Conservation (phyloP, 2,797 vertebrate genomes). For the Decapterus maruadsi region DNA sequence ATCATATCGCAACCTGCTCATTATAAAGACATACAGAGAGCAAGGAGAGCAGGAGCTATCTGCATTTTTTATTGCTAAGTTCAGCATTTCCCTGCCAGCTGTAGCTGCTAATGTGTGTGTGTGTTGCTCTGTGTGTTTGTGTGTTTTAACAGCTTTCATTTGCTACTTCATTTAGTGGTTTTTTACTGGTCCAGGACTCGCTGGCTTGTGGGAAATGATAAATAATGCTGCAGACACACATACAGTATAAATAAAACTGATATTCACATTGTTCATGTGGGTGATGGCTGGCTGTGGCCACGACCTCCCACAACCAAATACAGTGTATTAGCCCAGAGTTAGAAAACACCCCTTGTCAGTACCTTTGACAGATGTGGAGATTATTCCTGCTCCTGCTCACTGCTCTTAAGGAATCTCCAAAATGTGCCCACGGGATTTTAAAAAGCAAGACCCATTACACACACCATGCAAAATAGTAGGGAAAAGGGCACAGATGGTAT, state of each 20-base stretch:
- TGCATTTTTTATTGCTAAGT: constrained; percentile 80
- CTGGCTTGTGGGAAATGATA: constrained; percentile 49
- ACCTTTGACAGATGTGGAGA: constrained; percentile 9
- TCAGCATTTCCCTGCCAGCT: constrained; percentile 75
- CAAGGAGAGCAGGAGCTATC: constrained; percentile 62
- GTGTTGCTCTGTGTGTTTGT: neutral
- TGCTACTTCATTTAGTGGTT: constrained; percentile 59
- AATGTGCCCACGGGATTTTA: neutral
- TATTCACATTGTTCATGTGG: neutral
- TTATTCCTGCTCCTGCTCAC: neutral
- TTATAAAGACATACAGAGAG: constrained; percentile 70
- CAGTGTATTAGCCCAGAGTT: neutral
- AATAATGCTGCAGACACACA: constrained; percentile 41
- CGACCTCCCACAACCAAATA: constrained; percentile 8
- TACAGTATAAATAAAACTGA: constrained; percentile 29
- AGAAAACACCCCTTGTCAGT: constrained; percentile 8
- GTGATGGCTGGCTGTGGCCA: constrained; percentile 9
- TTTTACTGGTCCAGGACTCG: constrained; percentile 41
- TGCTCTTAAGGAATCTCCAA: neutral
- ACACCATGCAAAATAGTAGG: too few relatives aligned
- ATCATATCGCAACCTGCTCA: constrained; percentile 78
- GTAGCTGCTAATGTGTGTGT: constrained; percentile 17
- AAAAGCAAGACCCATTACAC: neutral
- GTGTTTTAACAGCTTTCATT: constrained; percentile 49
- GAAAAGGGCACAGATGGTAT: neutral